Percentiles rank a stretch among this genome's conserved stretches.
Conservation (phyloP, 2,888 invertebrate species). For the Bruchidius siliquastri region DNA sequence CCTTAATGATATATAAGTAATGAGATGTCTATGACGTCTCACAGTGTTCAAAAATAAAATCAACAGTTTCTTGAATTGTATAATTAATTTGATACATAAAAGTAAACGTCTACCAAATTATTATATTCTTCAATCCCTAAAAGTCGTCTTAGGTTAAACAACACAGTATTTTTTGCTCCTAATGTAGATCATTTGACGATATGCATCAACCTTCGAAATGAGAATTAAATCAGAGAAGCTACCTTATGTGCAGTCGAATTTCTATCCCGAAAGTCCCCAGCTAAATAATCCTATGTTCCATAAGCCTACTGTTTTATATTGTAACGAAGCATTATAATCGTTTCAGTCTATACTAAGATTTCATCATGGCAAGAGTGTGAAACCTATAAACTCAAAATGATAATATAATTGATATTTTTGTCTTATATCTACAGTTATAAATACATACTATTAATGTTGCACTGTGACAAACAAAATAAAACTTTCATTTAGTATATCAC, state of each 20-base stretch:
- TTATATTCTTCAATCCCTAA: no score
- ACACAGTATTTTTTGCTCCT: no score
- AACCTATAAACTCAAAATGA: conserved; percentile 36
- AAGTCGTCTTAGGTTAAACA: no score
- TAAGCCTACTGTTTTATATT: conserved; percentile 30
- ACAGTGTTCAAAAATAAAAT: no score
- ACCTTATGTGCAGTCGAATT: background rate
- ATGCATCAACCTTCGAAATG: background rate
- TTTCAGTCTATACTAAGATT: conserved; percentile 47
- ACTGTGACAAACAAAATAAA: conserved; percentile 19
- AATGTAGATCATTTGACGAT: background rate
- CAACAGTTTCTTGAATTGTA: no score
- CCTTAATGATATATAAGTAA: no score
- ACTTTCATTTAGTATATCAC: conserved; percentile 15
- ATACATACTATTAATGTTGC: conserved; percentile 27
- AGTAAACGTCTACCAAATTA: no score
- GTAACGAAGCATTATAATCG: conserved; percentile 40
- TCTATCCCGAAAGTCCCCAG: background rate
- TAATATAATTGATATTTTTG: conserved; percentile 40
- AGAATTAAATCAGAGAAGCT: background rate
- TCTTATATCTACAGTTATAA: conserved; percentile 22
- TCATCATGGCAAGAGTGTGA: conserved; percentile 47
- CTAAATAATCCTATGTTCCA: background rate
- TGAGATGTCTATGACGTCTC: no score
- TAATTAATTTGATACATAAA: no score